Percentiles rank a stretch among this genome's conserved stretches.
phyloP scores from a whole-genome alignment of 1,140 invertebrate genomes.

The Caenorhabditis elegans region DNA sequence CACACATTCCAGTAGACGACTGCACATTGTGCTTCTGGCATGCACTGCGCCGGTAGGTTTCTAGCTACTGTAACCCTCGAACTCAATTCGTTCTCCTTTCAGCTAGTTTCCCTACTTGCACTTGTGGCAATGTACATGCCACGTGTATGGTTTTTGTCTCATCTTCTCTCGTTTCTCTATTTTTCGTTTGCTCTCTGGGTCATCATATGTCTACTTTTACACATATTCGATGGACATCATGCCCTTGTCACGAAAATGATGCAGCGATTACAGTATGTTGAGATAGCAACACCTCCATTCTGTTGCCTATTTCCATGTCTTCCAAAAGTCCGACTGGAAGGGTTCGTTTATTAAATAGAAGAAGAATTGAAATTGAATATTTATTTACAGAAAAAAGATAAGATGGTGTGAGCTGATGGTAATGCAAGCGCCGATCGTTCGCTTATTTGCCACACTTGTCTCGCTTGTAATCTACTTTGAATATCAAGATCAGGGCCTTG shows the following conservation, averaged over 20 bases:
- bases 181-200: slow-evolving; percentile 57
- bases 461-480: slow-evolving; percentile 61
- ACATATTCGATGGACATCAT: slow-evolving; percentile 56
- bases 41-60: slow-evolving; percentile 52
- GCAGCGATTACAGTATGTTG: slow-evolving; percentile 45
- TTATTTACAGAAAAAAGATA: slow-evolving; percentile 51
- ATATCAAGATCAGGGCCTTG: slow-evolving; percentile 51
- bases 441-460: slow-evolving; percentile 55
- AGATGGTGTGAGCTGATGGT: slow-evolving; percentile 60
- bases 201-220: slow-evolving; percentile 59
- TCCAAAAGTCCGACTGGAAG: slow-evolving; percentile 56
- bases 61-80: not conserved
- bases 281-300: slow-evolving; percentile 59
- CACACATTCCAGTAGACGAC: slow-evolving; percentile 49
- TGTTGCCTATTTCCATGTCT: slow-evolving; percentile 63
- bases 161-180: slow-evolving; percentile 60
- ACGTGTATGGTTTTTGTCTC: slow-evolving; percentile 57
- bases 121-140: slow-evolving; percentile 61
- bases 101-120: slow-evolving; percentile 55
- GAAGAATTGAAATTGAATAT: not conserved
- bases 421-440: slow-evolving; percentile 56
- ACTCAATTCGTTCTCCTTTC: not conserved
- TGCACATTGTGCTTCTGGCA: slow-evolving; percentile 57
- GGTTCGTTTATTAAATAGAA: slow-evolving; percentile 33
- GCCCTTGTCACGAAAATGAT: slow-evolving; percentile 58